These are phyloP conservation scores for Pandemis heparana DNA, from an alignment of 2,888 invertebrate genomes.

Conservation along the genomic window DNA sequence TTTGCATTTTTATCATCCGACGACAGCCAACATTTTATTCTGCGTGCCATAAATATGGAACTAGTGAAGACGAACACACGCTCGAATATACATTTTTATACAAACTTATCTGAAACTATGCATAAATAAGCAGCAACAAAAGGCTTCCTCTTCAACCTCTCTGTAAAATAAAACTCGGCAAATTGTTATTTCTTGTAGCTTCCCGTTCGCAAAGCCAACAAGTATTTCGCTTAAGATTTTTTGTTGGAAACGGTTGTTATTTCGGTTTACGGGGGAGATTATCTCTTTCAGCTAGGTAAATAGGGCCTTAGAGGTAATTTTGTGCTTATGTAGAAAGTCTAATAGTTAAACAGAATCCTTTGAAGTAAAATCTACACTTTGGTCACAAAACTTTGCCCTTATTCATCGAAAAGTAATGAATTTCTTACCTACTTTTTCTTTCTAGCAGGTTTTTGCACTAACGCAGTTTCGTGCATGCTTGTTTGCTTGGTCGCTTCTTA, in stretches of 20 bases:
- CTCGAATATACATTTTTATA: slow-evolving; percentile 74
- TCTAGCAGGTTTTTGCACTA: too few relatives aligned
- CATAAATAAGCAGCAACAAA: slow-evolving; percentile 77
- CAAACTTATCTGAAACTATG: slow-evolving; percentile 83
- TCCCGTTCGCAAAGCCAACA: slow-evolving; percentile 42
- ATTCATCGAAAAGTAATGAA: background rate
- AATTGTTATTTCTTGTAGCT: slow-evolving; percentile 43
- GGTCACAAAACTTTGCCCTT: background rate
- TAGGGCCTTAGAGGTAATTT: slow-evolving; percentile 34
- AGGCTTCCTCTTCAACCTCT: slow-evolving; percentile 57
- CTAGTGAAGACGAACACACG: slow-evolving; percentile 72
- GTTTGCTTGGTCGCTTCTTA: too few relatives aligned
- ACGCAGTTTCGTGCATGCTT: too few relatives aligned
- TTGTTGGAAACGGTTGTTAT: slow-evolving; percentile 52
- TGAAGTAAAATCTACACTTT: background rate
- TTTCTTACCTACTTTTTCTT: background rate
- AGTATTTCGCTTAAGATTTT: slow-evolving; percentile 43
- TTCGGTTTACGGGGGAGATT: slow-evolving; percentile 47
- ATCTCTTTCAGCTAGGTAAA: slow-evolving; percentile 43
- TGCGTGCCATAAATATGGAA: slow-evolving; percentile 83
- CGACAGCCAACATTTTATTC: slow-evolving; percentile 80
- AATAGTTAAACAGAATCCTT: background rate
- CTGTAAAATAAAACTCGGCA: slow-evolving; percentile 63
- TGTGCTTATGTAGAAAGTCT: slow-evolving; percentile 16
- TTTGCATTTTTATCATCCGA: slow-evolving; percentile 84